Conservation (phyloP, 2,888 invertebrate species). For the Meteorus colon region DNA sequence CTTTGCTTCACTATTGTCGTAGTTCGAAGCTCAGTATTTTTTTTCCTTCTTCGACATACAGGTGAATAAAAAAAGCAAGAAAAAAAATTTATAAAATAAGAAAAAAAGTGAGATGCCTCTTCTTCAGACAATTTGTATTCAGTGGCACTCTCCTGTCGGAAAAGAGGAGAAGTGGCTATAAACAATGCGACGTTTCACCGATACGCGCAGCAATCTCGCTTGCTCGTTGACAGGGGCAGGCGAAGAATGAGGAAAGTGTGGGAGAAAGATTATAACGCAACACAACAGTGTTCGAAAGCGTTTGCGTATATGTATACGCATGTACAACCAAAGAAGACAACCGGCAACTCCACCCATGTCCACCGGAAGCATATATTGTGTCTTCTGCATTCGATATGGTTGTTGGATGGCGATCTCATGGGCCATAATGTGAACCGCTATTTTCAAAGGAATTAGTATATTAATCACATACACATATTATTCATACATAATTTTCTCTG, state of each 20-base stretch:
- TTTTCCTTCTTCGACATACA: constrained; percentile 50
- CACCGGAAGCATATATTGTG: constrained; percentile 70
- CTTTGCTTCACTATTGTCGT: constrained; percentile 28
- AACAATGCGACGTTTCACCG: constrained; percentile 71
- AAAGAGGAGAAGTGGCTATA: constrained; percentile 71
- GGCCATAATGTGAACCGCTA: neutral
- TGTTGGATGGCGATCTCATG: neutral
- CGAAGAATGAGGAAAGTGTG: neutral
- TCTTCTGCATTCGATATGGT: constrained; percentile 70
- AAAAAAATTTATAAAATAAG: constrained; percentile 41
- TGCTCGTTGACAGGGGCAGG: constrained; percentile 12
- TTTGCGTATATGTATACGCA: constrained; percentile 43
- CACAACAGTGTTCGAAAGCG: constrained; percentile 35
- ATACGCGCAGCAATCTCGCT: constrained; percentile 65
- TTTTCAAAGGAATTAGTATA: constrained; percentile 1
- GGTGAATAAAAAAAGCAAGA: constrained; percentile 51
- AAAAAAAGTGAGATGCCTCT: constrained; percentile 45
- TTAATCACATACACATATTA: neutral
- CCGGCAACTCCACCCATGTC: constrained; percentile 61
- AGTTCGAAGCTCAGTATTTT: constrained; percentile 43
- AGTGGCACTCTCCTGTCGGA: constrained; percentile 65
- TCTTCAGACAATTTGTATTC: constrained; percentile 69
- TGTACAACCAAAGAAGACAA: constrained; percentile 61
- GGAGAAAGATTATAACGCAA: constrained; percentile 16
- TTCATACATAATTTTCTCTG: no score